phyloP scores from a whole-genome alignment of 2,113 vertebrate genomes.

The Mionectes macconnelli region DNA sequence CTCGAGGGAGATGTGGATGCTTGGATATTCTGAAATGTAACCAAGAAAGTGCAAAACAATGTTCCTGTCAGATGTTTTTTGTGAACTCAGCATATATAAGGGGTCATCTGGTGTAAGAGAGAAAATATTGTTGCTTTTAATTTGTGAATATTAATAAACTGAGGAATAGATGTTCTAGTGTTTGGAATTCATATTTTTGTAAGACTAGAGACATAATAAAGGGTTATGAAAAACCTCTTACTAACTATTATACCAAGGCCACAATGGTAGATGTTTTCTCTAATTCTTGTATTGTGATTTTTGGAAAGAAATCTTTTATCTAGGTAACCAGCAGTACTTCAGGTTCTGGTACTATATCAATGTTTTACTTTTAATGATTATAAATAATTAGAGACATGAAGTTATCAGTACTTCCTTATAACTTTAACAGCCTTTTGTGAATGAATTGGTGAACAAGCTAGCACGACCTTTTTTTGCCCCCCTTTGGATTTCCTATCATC shows the following conservation, averaged over 20 bases:
- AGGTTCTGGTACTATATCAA: neutral
- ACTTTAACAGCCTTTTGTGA: neutral
- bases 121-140: neutral
- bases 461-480: fast-evolving
- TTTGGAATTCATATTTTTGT: neutral
- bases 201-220: neutral
- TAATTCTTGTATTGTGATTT: neutral
- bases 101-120: neutral
- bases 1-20: neutral
- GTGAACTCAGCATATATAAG: neutral
- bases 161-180: neutral
- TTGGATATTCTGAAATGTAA: neutral
- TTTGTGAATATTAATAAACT: neutral
- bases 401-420: neutral
- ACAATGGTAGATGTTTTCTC: neutral
- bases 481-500: neutral
- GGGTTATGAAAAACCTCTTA: neutral
- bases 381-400: neutral
- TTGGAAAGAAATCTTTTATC: neutral
- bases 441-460: neutral
- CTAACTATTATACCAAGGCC: neutral
- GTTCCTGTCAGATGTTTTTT: neutral
- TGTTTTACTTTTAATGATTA: neutral
- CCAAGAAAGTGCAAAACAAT: neutral
- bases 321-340: neutral